These are phyloP conservation scores for Monochamus alternatus DNA, from an alignment of 2,888 invertebrate species.

Conservation along the genomic window DNA sequence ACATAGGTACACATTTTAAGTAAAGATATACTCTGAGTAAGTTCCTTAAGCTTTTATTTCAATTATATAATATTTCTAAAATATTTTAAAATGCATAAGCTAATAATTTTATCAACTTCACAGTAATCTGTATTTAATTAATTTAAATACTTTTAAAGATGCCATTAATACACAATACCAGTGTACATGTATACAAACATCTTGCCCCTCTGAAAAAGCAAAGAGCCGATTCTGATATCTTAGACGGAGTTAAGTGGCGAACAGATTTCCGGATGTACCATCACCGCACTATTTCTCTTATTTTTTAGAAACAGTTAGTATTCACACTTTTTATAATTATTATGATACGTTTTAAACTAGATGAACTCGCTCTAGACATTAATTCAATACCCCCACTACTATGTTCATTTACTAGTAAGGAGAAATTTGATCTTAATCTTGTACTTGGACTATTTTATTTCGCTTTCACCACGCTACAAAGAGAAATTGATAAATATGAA, in stretches of 20 bases:
- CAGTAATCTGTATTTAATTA: no score
- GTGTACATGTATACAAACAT: no score
- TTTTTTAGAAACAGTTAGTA: slow-evolving; percentile 50
- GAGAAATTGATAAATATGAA: background rate
- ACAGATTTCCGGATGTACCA: slow-evolving; percentile 50
- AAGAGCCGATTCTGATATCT: slow-evolving; percentile 33
- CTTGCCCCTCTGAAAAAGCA: background rate
- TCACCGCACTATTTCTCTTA: slow-evolving; percentile 56
- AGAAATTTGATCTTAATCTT: slow-evolving; percentile 16
- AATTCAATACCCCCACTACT: slow-evolving; percentile 7
- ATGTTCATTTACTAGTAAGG: background rate
- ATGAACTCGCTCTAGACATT: slow-evolving; percentile 6
- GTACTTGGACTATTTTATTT: slow-evolving; percentile 9
- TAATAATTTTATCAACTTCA: no score
- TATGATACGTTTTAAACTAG: slow-evolving; percentile 26
- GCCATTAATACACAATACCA: no score
- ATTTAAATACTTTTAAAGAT: no score
- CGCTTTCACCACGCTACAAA: background rate
- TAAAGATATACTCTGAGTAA: no score
- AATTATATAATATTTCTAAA: no score
- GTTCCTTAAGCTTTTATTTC: no score
- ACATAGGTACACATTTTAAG: no score
- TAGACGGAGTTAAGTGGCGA: slow-evolving; percentile 52
- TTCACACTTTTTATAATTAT: slow-evolving; percentile 41
- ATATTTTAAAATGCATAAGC: no score